Evolutionary conservation across 2,797 vertebrate genomes (phyloP).

Genomic region (Scyliorhinus canicula): DNA sequence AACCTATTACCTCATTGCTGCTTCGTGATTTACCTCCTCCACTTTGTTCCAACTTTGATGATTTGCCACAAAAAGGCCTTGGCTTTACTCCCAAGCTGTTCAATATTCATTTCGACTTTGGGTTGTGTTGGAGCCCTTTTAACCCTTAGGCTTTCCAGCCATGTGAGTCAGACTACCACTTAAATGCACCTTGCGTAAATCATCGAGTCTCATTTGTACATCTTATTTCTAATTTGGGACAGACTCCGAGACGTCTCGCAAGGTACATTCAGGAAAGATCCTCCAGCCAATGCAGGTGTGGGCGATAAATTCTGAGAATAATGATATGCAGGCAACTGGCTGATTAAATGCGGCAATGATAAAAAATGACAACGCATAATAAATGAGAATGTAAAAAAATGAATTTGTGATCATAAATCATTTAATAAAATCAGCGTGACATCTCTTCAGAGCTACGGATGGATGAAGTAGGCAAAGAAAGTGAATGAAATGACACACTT

Average conservation of each 20-base stretch:
- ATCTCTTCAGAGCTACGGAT: neutral
- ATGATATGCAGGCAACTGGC: slow-evolving; percentile 79
- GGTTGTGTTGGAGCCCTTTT: neutral
- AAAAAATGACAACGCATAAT: slow-evolving; percentile 78
- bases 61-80: neutral
- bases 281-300: slow-evolving; percentile 16
- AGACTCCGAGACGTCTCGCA: neutral
- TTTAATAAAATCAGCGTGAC: slow-evolving; percentile 64
- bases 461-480: neutral
- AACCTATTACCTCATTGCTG: neutral
- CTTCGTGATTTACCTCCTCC: neutral
- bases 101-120: neutral
- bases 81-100: neutral
- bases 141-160: neutral
- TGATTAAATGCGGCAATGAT: slow-evolving; percentile 80
- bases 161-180: neutral
- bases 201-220: neutral
- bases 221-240: neutral
- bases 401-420: slow-evolving; percentile 85
- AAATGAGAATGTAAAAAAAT: slow-evolving; percentile 70
- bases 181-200: neutral
- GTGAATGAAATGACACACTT: neutral
- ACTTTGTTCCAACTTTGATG: neutral
- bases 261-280: neutral
- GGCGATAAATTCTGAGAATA: slow-evolving; percentile 55